Evolutionary conservation across 2,113 vertebrate genomes (phyloP).

Genomic region (Ardeotis arabs): DNA sequence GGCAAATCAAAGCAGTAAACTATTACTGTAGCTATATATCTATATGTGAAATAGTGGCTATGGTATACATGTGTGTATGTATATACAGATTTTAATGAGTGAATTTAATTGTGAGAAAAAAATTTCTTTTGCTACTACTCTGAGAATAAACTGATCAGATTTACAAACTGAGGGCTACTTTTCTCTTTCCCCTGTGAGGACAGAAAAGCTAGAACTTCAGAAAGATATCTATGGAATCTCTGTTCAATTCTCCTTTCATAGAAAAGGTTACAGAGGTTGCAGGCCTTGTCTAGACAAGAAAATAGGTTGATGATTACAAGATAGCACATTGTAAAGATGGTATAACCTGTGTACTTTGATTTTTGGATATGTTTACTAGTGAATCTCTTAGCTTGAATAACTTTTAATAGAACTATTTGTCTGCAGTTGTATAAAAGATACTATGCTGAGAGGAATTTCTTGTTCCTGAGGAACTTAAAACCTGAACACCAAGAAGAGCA

Average conservation of each 20-base stretch:
- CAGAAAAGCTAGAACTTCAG: neutral
- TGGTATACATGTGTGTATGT: rapidly evolving
- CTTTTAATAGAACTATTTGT: neutral
- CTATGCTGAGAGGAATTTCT: neutral
- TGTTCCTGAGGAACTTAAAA: neutral
- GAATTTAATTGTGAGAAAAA: neutral
- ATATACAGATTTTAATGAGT: neutral
- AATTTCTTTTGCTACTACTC: neutral
- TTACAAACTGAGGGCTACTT: neutral
- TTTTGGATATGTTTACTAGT: neutral
- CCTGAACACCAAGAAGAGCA: neutral
- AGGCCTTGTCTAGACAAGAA: neutral
- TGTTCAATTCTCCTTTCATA: neutral
- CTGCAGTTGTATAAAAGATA: neutral
- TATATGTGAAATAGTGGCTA: neutral
- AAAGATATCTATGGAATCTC: neutral
- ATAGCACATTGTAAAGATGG: neutral
- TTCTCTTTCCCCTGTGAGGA: neutral
- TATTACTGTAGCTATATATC: neutral
- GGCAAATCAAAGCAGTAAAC: neutral
- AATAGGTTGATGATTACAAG: neutral
- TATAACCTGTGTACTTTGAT: neutral
- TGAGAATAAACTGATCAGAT: neutral
- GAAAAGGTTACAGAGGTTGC: neutral
- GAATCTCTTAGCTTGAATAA: neutral